Percentiles rank a stretch among this genome's conserved stretches.
These are phyloP conservation scores for Mylabris sibirica DNA, from an alignment of 2,888 invertebrate species.

Conservation along the genomic window DNA sequence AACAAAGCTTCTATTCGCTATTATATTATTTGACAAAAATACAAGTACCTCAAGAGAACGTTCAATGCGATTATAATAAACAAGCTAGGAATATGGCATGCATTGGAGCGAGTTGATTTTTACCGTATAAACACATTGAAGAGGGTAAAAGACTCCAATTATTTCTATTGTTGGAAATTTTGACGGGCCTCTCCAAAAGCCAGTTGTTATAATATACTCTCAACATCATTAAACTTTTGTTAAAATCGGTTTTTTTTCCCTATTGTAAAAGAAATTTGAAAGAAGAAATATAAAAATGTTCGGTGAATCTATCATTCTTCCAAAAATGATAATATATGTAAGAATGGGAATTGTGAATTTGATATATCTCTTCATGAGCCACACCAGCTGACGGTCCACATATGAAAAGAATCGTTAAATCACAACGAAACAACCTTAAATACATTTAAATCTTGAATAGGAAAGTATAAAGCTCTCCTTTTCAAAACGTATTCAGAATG, in stretches of 20 bases:
- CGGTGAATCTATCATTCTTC: not conserved
- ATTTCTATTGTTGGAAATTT: slow-evolving; percentile 47
- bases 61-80: slow-evolving; percentile 49
- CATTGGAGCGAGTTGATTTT: slow-evolving; percentile 54
- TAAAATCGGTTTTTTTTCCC: slow-evolving; percentile 11
- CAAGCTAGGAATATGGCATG: slow-evolving; percentile 38
- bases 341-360: not conserved
- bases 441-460: slow-evolving; percentile 34
- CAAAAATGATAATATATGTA: not conserved
- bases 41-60: not conserved
- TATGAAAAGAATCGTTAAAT: slow-evolving; percentile 44
- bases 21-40: slow-evolving; percentile 9
- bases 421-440: slow-evolving; percentile 40
- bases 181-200: slow-evolving; percentile 50
- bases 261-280: not conserved
- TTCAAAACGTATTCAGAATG: slow-evolving; percentile 19
- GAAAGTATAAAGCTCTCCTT: slow-evolving; percentile 20
- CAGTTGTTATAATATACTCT: slow-evolving; percentile 34
- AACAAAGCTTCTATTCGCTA: not conserved
- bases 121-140: slow-evolving; percentile 49
- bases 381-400: slow-evolving; percentile 35
- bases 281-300: not conserved
- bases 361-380: not conserved
- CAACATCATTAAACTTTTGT: slow-evolving; percentile 50
- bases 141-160: slow-evolving; percentile 45